phyloP scores from a whole-genome alignment of 2,113 vertebrate species.

The Thunnus maccoyii region DNA sequence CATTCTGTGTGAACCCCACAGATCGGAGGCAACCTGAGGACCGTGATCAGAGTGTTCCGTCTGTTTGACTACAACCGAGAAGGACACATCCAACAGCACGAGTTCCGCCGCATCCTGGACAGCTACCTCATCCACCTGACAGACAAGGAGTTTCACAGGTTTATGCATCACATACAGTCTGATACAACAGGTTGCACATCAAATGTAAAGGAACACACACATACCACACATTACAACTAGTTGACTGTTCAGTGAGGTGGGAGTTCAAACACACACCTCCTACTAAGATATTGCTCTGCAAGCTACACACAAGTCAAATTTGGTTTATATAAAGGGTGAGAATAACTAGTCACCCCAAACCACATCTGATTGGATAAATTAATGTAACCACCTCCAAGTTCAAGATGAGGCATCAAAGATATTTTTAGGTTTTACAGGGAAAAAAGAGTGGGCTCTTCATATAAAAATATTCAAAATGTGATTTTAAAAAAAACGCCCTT shows the following conservation, averaged over 20 bases:
- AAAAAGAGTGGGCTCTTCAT: too few species aligned
- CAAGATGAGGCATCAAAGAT: too few species aligned
- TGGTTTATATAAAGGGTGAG: too few species aligned
- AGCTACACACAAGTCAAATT: too few species aligned
- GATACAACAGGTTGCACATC: background rate
- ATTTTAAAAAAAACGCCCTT: too few species aligned
- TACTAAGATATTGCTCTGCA: too few species aligned
- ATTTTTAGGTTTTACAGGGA: too few species aligned
- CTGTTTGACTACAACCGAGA: constrained; percentile 74
- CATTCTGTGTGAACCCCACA: constrained; percentile 43
- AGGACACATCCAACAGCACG: constrained; percentile 62
- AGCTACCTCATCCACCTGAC: constrained; percentile 77
- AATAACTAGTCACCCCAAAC: too few species aligned
- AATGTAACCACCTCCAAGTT: too few species aligned
- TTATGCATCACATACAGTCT: background rate
- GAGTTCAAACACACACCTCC: too few species aligned
- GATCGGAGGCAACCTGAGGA: constrained; percentile 82
- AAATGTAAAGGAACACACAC: background rate
- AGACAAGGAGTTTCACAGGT: constrained; percentile 78
- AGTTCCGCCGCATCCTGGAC: constrained; percentile 71
- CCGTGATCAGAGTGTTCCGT: constrained; percentile 72
- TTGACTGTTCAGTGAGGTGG: background rate
- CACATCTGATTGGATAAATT: too few species aligned
- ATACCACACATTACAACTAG: background rate
- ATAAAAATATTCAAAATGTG: too few species aligned